A percentile compares a stretch with the other conserved stretches of the same genome.
phyloP scores from a whole-genome alignment of 2,797 vertebrate species.

The Pseudotriccus pelzelni region DNA sequence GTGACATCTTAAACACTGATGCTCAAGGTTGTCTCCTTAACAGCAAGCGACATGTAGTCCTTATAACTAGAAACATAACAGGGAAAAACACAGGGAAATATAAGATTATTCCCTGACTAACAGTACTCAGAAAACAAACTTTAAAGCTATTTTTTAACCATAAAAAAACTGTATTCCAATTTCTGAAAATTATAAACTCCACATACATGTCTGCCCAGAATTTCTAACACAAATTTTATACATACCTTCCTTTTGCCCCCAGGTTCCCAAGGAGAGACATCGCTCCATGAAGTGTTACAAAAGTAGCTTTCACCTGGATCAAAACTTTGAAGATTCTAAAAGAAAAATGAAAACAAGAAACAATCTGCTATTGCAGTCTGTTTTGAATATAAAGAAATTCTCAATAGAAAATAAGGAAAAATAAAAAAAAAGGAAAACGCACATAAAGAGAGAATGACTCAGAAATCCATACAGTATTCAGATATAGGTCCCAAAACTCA shows the following conservation, averaged over 20 bases:
- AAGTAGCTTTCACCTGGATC: slow-evolving; percentile 86
- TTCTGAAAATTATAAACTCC: background rate
- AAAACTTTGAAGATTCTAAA: slow-evolving; percentile 84
- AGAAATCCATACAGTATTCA: background rate
- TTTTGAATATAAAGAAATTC: background rate
- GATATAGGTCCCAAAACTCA: background rate
- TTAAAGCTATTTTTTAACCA: background rate
- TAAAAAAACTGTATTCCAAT: background rate
- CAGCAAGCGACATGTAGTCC: accelerated
- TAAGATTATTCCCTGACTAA: background rate
- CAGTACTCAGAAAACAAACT: background rate
- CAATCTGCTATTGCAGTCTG: background rate
- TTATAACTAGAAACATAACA: background rate
- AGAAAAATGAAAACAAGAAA: slow-evolving; percentile 45
- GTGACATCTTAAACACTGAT: background rate
- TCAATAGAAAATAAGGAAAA: background rate
- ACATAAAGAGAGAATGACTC: background rate
- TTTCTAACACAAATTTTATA: background rate
- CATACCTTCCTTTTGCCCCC: slow-evolving; percentile 80
- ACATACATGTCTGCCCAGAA: background rate
- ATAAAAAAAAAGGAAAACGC: background rate
- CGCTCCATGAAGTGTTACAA: slow-evolving; percentile 88
- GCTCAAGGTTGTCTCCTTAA: background rate
- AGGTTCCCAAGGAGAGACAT: slow-evolving; percentile 87
- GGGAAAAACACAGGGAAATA: background rate